phyloP scores from a whole-genome alignment of 2,113 vertebrate genomes.

The Cavia porcellus region DNA sequence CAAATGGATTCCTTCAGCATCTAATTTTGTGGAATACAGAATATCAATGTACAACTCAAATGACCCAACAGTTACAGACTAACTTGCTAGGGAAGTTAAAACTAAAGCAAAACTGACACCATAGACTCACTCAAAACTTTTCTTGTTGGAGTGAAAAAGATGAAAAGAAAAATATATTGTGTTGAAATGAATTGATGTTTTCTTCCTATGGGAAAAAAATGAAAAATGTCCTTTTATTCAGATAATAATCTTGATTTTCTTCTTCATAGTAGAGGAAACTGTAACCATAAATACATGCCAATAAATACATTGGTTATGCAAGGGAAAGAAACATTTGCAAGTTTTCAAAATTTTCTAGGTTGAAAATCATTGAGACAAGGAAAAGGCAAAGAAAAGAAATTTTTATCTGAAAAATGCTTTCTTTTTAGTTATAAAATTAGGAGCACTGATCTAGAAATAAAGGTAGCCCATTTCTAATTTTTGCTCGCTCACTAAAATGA shows the following conservation, averaged over 20 bases:
- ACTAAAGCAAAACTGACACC: constrained; percentile 32
- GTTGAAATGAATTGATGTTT: constrained; percentile 25
- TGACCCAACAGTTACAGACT: constrained; percentile 29
- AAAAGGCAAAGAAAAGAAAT: constrained; percentile 15
- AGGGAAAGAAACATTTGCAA: constrained; percentile 16
- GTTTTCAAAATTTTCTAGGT: not conserved
- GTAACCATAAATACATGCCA: not conserved
- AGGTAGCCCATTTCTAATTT: not conserved
- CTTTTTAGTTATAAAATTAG: not conserved
- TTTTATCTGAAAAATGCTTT: constrained; percentile 20
- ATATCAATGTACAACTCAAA: constrained; percentile 55
- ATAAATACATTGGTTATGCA: not conserved
- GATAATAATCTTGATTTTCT: constrained; percentile 26
- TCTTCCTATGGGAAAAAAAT: constrained; percentile 23
- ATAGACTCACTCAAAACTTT: constrained; percentile 54
- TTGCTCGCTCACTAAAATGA: not conserved
- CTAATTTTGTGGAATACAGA: constrained; percentile 59
- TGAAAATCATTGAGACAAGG: not conserved
- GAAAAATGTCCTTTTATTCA: not conserved
- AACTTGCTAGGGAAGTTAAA: constrained; percentile 31
- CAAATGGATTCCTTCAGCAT: constrained; percentile 36
- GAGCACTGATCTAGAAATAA: not conserved
- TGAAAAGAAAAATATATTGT: constrained; percentile 54
- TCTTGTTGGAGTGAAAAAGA: not conserved
- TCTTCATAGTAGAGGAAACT: not conserved